Conservation (phyloP, 2,113 vertebrate species). For the Pelusios castaneus region DNA sequence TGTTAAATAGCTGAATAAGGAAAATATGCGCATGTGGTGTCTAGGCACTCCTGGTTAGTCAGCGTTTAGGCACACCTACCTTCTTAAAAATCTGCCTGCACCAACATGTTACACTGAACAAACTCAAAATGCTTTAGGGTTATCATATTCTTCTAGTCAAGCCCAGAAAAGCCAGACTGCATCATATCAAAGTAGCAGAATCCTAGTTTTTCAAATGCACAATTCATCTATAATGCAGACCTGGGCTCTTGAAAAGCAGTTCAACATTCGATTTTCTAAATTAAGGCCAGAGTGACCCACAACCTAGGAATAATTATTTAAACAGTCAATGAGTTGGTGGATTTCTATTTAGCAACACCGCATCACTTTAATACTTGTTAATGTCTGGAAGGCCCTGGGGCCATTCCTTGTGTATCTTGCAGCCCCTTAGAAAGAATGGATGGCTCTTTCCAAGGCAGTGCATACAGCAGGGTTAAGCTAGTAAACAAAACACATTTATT, state of each 20-base stretch:
- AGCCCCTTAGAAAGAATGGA: background rate
- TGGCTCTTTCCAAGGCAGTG: conserved; percentile 34
- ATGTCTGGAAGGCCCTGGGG: background rate
- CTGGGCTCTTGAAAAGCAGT: conserved; percentile 17
- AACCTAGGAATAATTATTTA: conserved; percentile 1
- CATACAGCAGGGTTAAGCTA: conserved; percentile 23
- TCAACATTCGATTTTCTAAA: conserved; percentile 4
- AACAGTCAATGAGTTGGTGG: background rate
- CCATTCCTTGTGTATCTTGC: background rate
- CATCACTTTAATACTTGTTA: background rate
- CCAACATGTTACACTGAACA: background rate
- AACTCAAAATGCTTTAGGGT: background rate
- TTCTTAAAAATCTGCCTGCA: accelerated
- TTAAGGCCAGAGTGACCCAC: conserved; percentile 29
- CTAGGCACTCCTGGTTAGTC: background rate
- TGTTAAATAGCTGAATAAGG: background rate
- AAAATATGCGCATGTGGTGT: background rate
- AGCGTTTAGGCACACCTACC: background rate
- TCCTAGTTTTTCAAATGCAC: conserved; percentile 17
- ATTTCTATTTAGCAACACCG: conserved; percentile 16
- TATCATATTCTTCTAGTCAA: background rate
- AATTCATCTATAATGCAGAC: conserved; percentile 12
- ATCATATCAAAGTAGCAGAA: conserved; percentile 26
- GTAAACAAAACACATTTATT: background rate
- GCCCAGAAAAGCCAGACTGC: conserved; percentile 1